phyloP scores from a whole-genome alignment of 1,140 invertebrate genomes.

The Medauroidea extradentata region DNA sequence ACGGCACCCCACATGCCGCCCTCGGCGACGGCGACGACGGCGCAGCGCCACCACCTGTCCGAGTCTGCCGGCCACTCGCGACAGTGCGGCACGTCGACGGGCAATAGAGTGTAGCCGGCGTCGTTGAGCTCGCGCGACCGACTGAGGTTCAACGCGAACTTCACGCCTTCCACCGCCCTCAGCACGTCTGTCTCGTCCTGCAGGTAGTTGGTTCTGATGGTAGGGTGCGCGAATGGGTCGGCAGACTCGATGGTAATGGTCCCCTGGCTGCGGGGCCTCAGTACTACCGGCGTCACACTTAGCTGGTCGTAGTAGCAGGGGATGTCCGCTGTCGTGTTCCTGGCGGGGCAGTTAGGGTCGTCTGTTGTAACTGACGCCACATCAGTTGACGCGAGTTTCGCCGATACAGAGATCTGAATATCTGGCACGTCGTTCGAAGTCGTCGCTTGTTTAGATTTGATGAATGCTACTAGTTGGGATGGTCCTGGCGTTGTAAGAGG shows the following conservation, averaged over 20 bases:
- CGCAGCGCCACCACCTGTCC: slow-evolving; percentile 31
- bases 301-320: neutral
- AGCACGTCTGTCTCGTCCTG: slow-evolving; percentile 26
- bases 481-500: neutral
- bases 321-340: too few relatives aligned
- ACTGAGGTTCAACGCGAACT: slow-evolving; percentile 49
- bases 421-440: neutral
- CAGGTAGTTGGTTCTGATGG: slow-evolving; percentile 1
- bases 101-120: slow-evolving; percentile 52
- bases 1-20: slow-evolving; percentile 30
- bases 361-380: neutral
- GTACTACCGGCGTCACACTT: neutral
- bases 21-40: slow-evolving; percentile 14
- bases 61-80: slow-evolving; percentile 15
- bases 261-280: neutral
- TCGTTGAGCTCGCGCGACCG: slow-evolving; percentile 56
- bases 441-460: neutral
- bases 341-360: neutral
- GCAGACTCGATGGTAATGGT: neutral
- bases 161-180: slow-evolving; percentile 57
- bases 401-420: neutral
- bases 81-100: slow-evolving; percentile 33
- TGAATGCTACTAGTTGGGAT: neutral
- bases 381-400: neutral
- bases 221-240: neutral